Base-by-base conservation (phyloP, 2,113 vertebrate species). In the Clupea harengus region DNA sequence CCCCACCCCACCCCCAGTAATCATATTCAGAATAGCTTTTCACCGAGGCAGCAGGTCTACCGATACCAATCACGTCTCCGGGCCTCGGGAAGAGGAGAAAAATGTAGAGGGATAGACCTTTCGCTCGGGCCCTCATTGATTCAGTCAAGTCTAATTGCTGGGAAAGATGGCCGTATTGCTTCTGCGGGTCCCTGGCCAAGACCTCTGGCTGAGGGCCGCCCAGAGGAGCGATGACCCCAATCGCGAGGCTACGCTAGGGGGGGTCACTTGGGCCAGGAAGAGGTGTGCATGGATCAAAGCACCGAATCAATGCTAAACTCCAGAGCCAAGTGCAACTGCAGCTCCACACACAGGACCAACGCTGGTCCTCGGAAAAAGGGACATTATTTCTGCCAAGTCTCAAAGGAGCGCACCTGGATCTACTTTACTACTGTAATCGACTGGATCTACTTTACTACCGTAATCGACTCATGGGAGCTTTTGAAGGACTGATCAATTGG, bases 141-240 rank as follows among this genome's bases (percentile, higher is more conserved):
- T 93, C 89, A 92, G 91, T 93, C 93, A 92, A 92, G 87, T 91
- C 91, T 92, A 94, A 94, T 94, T 93, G 92, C 91, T 88, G 86
- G 92, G 92, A 94, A 93, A 89, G 88, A 82, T 78, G 72, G 89
- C 86, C 86, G 54, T 91, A 90, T 93, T 91, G 91, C 91, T 93
- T 94, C 92, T 92, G n/a, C 64, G 72, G 72, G 72, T 28, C 72
- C 28, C 72, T 18, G 32, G 28, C 72, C 72, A 78, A 78, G 72
- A 11, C 72, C 72, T 44, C 72, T 78, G 72, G 72, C 32, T 78
- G 13, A 78, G 28, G 72, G 72, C 2, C 22, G 54, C 20, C 54
- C 54, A 60, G 18, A 20, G 54, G 54, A 60, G 18, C 20, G 54
- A 18, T 60, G 54, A 22, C 20, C 72, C 72, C 32, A 13, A 78